Percentiles rank a stretch among this genome's conserved stretches.
Conservation (phyloP, 2,888 invertebrate genomes). For the Isotomurus palustris region DNA sequence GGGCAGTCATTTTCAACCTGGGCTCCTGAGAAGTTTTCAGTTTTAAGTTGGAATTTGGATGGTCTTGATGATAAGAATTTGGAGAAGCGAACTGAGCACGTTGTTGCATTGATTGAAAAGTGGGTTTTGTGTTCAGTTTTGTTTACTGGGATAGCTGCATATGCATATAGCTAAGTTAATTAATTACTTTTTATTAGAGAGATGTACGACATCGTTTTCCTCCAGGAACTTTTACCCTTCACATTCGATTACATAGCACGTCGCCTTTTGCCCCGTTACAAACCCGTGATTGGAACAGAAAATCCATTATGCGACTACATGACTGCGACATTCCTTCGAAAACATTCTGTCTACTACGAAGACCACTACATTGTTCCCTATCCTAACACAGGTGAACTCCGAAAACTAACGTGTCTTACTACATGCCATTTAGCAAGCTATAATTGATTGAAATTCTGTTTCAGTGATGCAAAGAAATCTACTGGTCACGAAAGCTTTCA, state of each 20-base stretch:
- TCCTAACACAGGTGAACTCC: slow-evolving; percentile 49
- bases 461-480: slow-evolving; percentile 55
- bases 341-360: slow-evolving; percentile 50
- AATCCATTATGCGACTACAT: slow-evolving; percentile 51
- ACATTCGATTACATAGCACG: slow-evolving; percentile 51
- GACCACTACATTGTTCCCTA: slow-evolving; percentile 53
- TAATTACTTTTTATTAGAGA: slow-evolving; percentile 54
- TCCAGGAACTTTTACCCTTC: slow-evolving; percentile 57
- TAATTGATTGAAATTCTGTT: background rate
- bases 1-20: slow-evolving; percentile 26
- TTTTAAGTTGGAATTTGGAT: slow-evolving; percentile 60
- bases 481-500: slow-evolving; percentile 52
- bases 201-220: slow-evolving; percentile 56
- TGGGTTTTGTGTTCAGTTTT: slow-evolving; percentile 38
- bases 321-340: slow-evolving; percentile 52
- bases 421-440: too few species aligned
- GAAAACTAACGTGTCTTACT: background rate
- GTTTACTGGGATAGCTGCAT: background rate
- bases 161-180: background rate
- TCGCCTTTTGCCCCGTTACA: slow-evolving; percentile 50
- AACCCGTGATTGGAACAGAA: slow-evolving; percentile 49
- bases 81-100: slow-evolving; percentile 53
- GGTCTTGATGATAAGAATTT: slow-evolving; percentile 56
- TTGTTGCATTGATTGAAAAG: slow-evolving; percentile 53
- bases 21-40: slow-evolving; percentile 50